These are phyloP conservation scores for Cygnus atratus DNA, from an alignment of 2,113 vertebrate genomes.

Conservation along the genomic window DNA sequence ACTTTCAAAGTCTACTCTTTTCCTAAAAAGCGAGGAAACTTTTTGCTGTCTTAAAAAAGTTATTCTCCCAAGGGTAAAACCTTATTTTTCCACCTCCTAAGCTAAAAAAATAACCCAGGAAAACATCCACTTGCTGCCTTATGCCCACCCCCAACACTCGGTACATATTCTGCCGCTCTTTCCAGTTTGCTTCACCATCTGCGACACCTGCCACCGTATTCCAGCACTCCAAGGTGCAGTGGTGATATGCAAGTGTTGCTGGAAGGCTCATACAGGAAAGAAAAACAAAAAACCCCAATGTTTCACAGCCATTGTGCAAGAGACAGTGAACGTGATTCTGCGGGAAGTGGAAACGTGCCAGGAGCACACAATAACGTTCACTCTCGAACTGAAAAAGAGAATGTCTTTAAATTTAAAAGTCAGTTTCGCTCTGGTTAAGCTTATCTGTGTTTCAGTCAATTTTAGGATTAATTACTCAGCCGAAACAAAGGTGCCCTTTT, in stretches of 20 bases:
- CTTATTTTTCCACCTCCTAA: neutral
- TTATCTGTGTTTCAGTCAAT: neutral
- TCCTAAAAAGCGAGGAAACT: neutral
- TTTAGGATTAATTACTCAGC: neutral
- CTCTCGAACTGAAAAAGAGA: neutral
- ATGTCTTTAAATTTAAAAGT: neutral
- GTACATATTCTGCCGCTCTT: neutral
- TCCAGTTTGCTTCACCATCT: neutral
- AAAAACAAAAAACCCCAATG: neutral
- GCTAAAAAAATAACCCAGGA: neutral
- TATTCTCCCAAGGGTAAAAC: neutral
- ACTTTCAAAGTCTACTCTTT: neutral
- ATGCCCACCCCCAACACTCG: rapidly evolving
- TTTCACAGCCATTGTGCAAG: neutral
- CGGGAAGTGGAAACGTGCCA: neutral
- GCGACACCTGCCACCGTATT: neutral
- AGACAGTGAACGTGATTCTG: neutral
- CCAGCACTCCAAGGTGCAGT: neutral
- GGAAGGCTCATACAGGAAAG: neutral
- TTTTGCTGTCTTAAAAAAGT: neutral
- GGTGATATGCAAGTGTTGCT: neutral
- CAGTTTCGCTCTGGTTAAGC: neutral
- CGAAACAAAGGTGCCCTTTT: neutral
- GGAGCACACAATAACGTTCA: rapidly evolving
- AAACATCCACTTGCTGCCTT: neutral